These are phyloP conservation scores for Tupaia chinensis DNA, from an alignment of 2,113 vertebrate genomes.

Conservation along the genomic window DNA sequence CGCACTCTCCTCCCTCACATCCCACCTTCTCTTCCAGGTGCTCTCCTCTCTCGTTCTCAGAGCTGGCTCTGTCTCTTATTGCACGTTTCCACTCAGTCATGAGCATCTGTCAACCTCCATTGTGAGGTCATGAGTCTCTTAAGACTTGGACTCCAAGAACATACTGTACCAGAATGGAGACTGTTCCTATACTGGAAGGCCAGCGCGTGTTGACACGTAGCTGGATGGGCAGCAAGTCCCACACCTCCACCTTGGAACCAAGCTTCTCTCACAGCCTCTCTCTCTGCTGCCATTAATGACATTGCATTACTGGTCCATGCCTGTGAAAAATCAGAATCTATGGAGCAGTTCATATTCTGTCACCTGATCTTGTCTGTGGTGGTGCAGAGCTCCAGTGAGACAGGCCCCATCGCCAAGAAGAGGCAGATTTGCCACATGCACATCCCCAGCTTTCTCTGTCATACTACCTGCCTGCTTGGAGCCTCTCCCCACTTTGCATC, in stretches of 20 bases:
- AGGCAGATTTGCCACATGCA: background rate
- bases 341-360: background rate
- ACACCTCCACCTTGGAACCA: background rate
- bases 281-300: background rate
- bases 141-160: background rate
- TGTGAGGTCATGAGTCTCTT: background rate
- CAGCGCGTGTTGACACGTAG: background rate
- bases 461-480: background rate
- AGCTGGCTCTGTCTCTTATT: conserved; percentile 16
- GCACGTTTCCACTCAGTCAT: background rate
- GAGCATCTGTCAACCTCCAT: background rate
- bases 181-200: background rate
- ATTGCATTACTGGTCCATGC: background rate
- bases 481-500: background rate
- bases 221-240: background rate
- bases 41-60: background rate
- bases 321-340: background rate
- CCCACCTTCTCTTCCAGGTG: conserved; percentile 1
- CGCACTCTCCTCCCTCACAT: background rate
- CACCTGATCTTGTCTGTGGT: background rate
- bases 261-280: background rate
- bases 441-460: background rate
- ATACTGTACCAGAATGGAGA: background rate
- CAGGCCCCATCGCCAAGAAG: background rate
- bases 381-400: background rate